phyloP scores from a whole-genome alignment of 2,888 invertebrate genomes.

The Caenorhabditis becei region DNA sequence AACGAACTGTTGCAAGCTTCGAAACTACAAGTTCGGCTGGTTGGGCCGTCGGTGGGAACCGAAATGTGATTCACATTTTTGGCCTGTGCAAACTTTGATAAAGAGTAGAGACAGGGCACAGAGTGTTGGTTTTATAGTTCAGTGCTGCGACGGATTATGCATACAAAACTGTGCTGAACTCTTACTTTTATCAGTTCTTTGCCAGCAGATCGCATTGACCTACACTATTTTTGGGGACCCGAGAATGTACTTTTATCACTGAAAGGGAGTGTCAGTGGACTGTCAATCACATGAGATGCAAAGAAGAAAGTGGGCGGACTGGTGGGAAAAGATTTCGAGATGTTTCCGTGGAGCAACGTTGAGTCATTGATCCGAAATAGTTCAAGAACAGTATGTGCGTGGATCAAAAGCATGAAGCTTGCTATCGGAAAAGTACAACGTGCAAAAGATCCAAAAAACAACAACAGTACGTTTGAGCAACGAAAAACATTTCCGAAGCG shows the following conservation, averaged over 20 bases:
- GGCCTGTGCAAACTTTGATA: constrained; percentile 50
- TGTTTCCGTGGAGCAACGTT: too few relatives aligned
- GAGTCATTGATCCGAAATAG: too few relatives aligned
- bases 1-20: background rate
- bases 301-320: background rate
- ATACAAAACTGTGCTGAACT: constrained; percentile 18
- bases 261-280: background rate
- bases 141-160: constrained; percentile 32
- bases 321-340: too few relatives aligned
- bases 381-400: too few relatives aligned
- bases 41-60: constrained; percentile 8
- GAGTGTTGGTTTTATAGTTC: constrained; percentile 51
- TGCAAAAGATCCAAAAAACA: too few relatives aligned
- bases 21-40: background rate
- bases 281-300: background rate
- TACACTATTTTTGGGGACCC: constrained; percentile 9
- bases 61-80: constrained; percentile 10
- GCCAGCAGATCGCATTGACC: constrained; percentile 8
- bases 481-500: background rate
- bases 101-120: constrained; percentile 6
- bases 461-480: background rate
- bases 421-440: too few relatives aligned
- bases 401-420: too few relatives aligned
- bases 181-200: constrained; percentile 29
- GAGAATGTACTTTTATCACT: constrained; percentile 27